Percentiles rank a stretch among this genome's conserved stretches.
These are phyloP conservation scores for Coregonus sp. DNA, from an alignment of 2,797 vertebrate genomes.

Conservation along the genomic window DNA sequence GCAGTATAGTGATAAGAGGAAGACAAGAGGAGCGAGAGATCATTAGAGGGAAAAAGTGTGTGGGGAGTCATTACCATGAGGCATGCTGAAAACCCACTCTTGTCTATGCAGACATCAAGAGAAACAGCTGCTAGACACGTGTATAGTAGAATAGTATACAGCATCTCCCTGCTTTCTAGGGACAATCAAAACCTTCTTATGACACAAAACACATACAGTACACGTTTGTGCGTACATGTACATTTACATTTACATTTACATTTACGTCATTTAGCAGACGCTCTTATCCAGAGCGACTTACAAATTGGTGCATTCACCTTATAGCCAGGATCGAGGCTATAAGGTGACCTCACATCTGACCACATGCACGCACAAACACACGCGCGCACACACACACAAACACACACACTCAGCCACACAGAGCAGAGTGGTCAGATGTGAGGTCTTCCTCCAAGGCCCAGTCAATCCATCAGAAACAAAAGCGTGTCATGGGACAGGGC, in stretches of 20 bases:
- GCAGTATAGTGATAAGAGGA: slow-evolving; percentile 59
- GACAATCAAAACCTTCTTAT: slow-evolving; percentile 37
- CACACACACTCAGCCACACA: slow-evolving; percentile 7
- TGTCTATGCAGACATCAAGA: slow-evolving; percentile 45
- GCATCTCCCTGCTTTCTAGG: slow-evolving; percentile 11
- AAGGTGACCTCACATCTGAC: too few species aligned
- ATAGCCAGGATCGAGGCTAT: too few species aligned
- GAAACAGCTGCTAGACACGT: slow-evolving; percentile 48
- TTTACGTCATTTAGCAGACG: too few species aligned
- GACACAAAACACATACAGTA: neutral
- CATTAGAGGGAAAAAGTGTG: slow-evolving; percentile 57
- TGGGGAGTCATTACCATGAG: slow-evolving; percentile 65
- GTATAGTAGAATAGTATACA: slow-evolving; percentile 29
- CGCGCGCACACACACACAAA: slow-evolving; percentile 1
- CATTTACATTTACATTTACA: too few species aligned
- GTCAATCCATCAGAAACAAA: slow-evolving; percentile 65
- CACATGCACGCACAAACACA: neutral
- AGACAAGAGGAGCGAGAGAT: slow-evolving; percentile 56
- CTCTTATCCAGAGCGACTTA: too few species aligned
- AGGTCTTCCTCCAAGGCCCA: slow-evolving; percentile 39
- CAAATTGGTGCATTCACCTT: too few species aligned
- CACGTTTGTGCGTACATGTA: neutral
- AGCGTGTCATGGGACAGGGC: slow-evolving; percentile 61
- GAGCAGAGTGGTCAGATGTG: neutral
- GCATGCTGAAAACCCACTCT: slow-evolving; percentile 29